A percentile compares a stretch with the other conserved stretches of the same genome.
Conservation (phyloP, 2,113 vertebrate genomes). For the Saccopteryx leptura region DNA sequence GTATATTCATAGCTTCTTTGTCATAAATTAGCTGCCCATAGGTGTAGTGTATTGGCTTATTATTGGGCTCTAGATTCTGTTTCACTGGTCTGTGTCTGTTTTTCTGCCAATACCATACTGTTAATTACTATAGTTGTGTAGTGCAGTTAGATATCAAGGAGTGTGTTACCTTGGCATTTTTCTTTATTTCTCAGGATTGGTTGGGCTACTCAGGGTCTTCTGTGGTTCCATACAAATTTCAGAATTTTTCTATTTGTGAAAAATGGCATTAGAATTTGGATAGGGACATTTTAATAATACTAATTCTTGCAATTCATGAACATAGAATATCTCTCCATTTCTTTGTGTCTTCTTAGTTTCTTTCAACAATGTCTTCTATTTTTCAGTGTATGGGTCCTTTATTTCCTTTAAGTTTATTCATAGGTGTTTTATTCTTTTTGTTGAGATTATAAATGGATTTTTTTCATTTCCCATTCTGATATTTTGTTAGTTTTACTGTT, state of each 20-base stretch:
- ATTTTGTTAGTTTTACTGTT: background rate
- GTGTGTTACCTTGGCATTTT: background rate
- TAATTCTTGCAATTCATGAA: background rate
- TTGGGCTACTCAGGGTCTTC: background rate
- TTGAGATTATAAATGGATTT: background rate
- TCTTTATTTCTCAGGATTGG: background rate
- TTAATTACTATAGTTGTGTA: background rate
- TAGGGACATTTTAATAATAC: background rate
- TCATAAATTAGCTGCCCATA: background rate
- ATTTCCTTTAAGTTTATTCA: background rate
- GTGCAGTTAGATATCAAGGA: background rate
- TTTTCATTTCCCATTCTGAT: background rate
- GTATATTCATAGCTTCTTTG: background rate
- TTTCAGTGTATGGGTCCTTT: background rate
- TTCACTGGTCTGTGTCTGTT: background rate
- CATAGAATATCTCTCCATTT: background rate
- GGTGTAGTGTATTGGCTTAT: background rate
- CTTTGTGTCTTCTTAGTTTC: background rate
- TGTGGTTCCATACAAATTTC: background rate
- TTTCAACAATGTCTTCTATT: background rate
- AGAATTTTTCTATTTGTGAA: background rate
- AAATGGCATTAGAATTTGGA: background rate
- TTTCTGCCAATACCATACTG: background rate
- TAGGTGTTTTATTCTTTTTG: background rate
- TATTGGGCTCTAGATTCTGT: background rate